Conservation (phyloP, 2,888 invertebrate species). For the Bombyx huttoni region DNA sequence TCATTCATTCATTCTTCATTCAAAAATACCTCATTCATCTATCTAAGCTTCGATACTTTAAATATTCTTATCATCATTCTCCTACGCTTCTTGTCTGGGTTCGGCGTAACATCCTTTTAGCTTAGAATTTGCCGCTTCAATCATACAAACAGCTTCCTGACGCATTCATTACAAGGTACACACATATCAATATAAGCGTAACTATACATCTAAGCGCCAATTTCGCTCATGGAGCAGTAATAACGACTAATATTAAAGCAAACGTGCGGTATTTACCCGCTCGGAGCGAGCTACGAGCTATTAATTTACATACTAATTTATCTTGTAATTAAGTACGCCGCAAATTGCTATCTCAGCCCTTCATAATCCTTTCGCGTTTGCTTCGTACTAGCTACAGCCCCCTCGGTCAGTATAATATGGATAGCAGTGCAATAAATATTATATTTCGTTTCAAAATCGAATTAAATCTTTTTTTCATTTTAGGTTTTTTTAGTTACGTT, state of each 20-base stretch:
- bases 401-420: constrained; percentile 19
- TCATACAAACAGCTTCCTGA: background rate
- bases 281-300: constrained; percentile 23
- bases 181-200: background rate
- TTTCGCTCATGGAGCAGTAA: constrained; percentile 1
- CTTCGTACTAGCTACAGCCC: constrained; percentile 17
- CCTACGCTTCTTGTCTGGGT: too few species aligned
- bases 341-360: constrained; percentile 72
- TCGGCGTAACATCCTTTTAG: too few species aligned
- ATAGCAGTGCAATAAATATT: constrained; percentile 10
- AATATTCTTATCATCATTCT: too few species aligned
- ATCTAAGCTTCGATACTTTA: too few species aligned
- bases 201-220: background rate
- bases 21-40: too few species aligned
- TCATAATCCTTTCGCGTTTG: constrained; percentile 67
- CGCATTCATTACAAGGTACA: background rate
- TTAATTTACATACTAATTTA: constrained; percentile 71
- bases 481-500: too few species aligned
- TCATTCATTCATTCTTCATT: too few species aligned
- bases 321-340: constrained; percentile 70
- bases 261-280: constrained; percentile 2
- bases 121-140: background rate
- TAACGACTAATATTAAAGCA: constrained; percentile 1
- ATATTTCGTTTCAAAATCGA: too few species aligned
- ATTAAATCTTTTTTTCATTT: too few species aligned